Evolutionary conservation across 2,888 invertebrate species (phyloP).

Genomic region (Griposia aprilina): DNA sequence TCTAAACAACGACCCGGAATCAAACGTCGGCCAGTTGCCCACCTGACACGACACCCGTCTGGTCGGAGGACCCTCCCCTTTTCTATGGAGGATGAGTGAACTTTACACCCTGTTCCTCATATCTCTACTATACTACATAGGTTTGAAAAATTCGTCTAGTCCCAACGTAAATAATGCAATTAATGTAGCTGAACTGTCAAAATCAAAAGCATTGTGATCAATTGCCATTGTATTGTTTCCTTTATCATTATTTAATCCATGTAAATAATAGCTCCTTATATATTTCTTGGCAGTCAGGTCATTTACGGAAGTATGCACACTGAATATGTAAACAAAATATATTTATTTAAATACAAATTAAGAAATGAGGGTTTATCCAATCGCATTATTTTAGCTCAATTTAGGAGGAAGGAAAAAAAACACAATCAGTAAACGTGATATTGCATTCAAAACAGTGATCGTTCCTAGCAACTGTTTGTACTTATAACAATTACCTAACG

Average conservation of each 20-base stretch:
- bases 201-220: too few species aligned
- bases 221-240: not conserved
- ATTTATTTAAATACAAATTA: slow-evolving; percentile 6
- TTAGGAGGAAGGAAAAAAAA: slow-evolving; percentile 22
- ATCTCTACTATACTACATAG: too few species aligned
- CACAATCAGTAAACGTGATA: not conserved
- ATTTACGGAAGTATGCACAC: not conserved
- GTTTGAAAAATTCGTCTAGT: too few species aligned
- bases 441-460: not conserved
- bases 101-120: too few species aligned
- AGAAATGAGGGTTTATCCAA: not conserved
- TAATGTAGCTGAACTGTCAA: too few species aligned
- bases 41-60: too few species aligned
- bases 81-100: too few species aligned
- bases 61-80: too few species aligned
- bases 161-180: too few species aligned
- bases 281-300: not conserved
- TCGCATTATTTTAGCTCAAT: slow-evolving; percentile 10
- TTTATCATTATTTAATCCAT: not conserved
- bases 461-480: not conserved
- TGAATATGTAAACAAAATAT: not conserved
- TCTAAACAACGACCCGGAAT: too few species aligned
- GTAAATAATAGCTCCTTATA: not conserved
- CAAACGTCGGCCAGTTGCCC: too few species aligned
- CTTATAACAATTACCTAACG: too few species aligned